These are phyloP conservation scores for Drosophila anomalata DNA, from an alignment of 2,888 invertebrate genomes.

Conservation along the genomic window DNA sequence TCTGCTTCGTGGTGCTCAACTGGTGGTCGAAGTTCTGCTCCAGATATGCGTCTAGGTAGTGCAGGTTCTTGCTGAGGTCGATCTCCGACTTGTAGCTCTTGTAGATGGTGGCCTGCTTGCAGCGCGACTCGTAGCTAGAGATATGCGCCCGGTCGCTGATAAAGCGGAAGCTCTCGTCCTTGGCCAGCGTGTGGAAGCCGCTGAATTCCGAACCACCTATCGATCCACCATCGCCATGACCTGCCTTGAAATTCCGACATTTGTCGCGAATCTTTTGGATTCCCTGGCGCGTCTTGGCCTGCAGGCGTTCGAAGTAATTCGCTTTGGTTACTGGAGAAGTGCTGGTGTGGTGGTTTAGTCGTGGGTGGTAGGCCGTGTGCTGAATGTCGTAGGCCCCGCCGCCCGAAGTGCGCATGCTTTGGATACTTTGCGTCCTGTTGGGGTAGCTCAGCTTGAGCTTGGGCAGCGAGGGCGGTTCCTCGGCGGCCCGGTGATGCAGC, in stretches of 20 bases:
- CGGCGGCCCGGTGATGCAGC: slow-evolving; percentile 51
- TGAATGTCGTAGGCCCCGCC: slow-evolving; percentile 65
- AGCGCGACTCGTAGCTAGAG: slow-evolving; percentile 81
- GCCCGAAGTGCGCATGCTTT: slow-evolving; percentile 65
- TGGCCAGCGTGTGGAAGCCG: slow-evolving; percentile 78
- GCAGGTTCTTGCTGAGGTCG: slow-evolving; percentile 83
- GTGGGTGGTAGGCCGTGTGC: slow-evolving; percentile 59
- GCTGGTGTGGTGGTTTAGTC: slow-evolving; percentile 21
- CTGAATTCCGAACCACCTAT: slow-evolving; percentile 58
- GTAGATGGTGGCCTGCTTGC: slow-evolving; percentile 81
- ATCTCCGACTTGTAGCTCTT: slow-evolving; percentile 84
- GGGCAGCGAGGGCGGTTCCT: slow-evolving; percentile 56
- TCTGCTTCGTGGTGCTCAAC: slow-evolving; percentile 67
- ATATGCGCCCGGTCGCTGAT: slow-evolving; percentile 81
- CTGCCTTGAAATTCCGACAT: slow-evolving; percentile 80
- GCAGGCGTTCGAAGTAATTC: slow-evolving; percentile 82
- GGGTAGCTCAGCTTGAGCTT: slow-evolving; percentile 83
- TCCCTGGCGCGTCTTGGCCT: slow-evolving; percentile 82
- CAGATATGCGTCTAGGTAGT: slow-evolving; percentile 83
- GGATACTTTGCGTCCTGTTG: slow-evolving; percentile 81
- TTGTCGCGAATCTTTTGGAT: slow-evolving; percentile 82
- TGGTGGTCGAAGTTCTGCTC: slow-evolving; percentile 83
- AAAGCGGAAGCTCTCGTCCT: slow-evolving; percentile 82
- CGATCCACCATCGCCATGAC: slow-evolving; percentile 29
- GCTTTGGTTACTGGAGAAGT: slow-evolving; percentile 49